Conservation (phyloP, 2,888 invertebrate species). For the Urechis unicinctus region DNA sequence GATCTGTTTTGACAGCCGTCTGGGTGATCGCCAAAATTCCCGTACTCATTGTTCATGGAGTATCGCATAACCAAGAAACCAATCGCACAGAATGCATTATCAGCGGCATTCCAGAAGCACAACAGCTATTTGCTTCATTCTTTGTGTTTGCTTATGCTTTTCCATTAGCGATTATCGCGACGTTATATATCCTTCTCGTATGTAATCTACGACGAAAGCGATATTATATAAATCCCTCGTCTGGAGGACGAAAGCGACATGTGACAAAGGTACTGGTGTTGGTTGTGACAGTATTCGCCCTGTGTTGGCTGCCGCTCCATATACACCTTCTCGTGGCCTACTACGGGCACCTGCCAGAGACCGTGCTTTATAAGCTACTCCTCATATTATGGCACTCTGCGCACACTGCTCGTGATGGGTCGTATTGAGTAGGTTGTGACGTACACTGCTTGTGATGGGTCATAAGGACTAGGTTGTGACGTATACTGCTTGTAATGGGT, state of each 20-base stretch:
- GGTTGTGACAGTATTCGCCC: conserved; percentile 84
- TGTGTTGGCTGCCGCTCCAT: conserved; percentile 91
- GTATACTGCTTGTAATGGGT: too few species aligned
- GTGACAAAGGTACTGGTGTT: conserved; percentile 87
- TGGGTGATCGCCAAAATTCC: conserved; percentile 16
- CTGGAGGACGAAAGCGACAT: conserved; percentile 47
- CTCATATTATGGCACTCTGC: conserved; percentile 16
- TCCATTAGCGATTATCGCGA: conserved; percentile 77
- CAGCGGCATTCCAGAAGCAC: conserved; percentile 9
- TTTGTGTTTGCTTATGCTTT: conserved; percentile 82
- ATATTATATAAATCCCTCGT: background rate
- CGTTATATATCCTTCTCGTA: conserved; percentile 82
- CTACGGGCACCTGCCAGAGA: conserved; percentile 10
- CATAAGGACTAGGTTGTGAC: too few species aligned
- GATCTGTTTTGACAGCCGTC: too few species aligned
- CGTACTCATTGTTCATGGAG: conserved; percentile 17
- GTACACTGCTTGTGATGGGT: too few species aligned
- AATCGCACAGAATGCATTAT: conserved; percentile 15
- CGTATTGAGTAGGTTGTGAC: too few species aligned
- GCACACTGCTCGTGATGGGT: too few species aligned
- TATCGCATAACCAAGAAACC: background rate
- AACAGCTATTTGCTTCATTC: conserved; percentile 50
- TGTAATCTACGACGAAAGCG: conserved; percentile 61
- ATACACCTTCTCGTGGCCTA: conserved; percentile 18
- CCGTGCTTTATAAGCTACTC: conserved; percentile 14